Evolutionary conservation across 2,797 vertebrate genomes (phyloP).

Genomic region (Anisognathus igniventris): DNA sequence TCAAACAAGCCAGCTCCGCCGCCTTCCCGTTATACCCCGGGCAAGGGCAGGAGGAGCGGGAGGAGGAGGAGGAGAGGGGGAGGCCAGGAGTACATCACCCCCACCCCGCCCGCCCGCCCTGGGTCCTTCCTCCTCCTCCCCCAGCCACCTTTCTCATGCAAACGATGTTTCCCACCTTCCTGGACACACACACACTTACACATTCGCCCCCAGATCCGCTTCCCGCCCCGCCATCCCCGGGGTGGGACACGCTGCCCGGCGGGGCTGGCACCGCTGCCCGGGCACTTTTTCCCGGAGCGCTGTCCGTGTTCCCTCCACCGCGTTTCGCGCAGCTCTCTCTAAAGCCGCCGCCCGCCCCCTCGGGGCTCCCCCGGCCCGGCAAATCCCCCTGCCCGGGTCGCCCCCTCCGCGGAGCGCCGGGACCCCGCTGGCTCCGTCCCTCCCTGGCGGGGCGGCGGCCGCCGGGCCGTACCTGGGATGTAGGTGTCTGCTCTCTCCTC

Average conservation of each 20-base stretch:
- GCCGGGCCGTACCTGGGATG: neutral
- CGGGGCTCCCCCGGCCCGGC: neutral
- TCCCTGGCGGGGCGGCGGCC: neutral
- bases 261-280: neutral
- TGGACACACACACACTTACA: neutral
- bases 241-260: neutral
- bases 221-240: neutral
- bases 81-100: neutral
- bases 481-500: neutral
- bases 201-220: neutral
- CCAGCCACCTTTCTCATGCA: neutral
- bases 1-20: constrained; percentile 36
- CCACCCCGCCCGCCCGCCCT: neutral
- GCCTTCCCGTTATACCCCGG: constrained; percentile 45
- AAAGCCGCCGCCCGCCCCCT: neutral
- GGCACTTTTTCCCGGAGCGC: neutral
- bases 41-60: constrained; percentile 19
- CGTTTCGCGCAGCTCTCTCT: neutral
- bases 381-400: neutral
- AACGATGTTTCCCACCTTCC: neutral
- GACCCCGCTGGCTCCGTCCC: too few species aligned
- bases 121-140: neutral
- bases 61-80: neutral
- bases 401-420: neutral
- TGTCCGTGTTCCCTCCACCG: neutral